Evolutionary conservation across 2,113 vertebrate genomes (phyloP).

Genomic region (Percina caprodes): DNA sequence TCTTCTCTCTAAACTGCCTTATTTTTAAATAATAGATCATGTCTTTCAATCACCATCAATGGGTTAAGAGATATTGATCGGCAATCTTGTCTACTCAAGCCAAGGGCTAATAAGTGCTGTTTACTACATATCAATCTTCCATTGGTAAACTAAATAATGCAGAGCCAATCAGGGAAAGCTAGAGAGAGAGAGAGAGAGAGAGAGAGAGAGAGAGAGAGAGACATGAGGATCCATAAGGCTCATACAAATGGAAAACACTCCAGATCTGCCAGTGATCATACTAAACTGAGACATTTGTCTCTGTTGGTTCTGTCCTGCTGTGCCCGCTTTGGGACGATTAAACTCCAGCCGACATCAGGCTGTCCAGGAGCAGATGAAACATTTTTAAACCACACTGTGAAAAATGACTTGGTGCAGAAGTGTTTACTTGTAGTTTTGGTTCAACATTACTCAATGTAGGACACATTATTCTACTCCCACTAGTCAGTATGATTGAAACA

Average conservation of each 20-base stretch:
- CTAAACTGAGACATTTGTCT: constrained; percentile 84
- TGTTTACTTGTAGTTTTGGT: constrained; percentile 71
- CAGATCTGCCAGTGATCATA: constrained; percentile 75
- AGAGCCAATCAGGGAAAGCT: constrained; percentile 24
- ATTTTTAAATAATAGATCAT: constrained; percentile 57
- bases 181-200: constrained; percentile 11
- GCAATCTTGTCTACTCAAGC: constrained; percentile 46
- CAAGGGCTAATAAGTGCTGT: constrained; percentile 64
- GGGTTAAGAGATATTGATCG: constrained; percentile 59
- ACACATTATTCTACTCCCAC: constrained; percentile 46
- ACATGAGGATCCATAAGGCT: constrained; percentile 27
- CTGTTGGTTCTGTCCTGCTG: constrained; percentile 66
- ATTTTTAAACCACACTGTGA: constrained; percentile 70
- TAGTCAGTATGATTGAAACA: constrained; percentile 57
- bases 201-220: constrained; percentile 18
- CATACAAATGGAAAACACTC: constrained; percentile 55
- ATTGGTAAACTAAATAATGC: constrained; percentile 60
- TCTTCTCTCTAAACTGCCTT: constrained; percentile 19
- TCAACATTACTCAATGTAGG: constrained; percentile 66
- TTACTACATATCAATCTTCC: constrained; percentile 60
- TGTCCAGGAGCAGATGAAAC: constrained; percentile 71
- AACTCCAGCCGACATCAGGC: constrained; percentile 73
- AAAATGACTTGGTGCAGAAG: constrained; percentile 64
- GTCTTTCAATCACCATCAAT: constrained; percentile 41
- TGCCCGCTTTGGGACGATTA: constrained; percentile 72